These are phyloP conservation scores for Siphlonurus alternatus DNA, from an alignment of 2,888 invertebrate species.

Conservation along the genomic window DNA sequence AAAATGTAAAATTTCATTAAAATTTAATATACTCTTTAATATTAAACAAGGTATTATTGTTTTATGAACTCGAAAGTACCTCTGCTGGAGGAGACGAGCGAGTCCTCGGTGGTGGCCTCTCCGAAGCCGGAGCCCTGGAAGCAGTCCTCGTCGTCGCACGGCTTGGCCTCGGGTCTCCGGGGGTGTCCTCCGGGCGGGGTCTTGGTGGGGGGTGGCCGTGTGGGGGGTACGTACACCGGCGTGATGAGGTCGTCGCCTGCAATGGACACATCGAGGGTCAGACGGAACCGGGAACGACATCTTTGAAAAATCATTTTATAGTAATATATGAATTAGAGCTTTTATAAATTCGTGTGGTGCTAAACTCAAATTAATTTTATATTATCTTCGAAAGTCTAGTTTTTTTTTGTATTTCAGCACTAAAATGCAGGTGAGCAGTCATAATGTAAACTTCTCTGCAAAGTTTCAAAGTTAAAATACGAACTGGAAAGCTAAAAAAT, in stretches of 20 bases:
- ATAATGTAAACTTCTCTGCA: too few species aligned
- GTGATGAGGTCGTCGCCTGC: conserved; percentile 71
- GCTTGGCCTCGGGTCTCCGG: conserved; percentile 29
- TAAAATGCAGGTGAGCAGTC: too few species aligned
- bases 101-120: conserved; percentile 48
- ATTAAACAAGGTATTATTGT: neutral
- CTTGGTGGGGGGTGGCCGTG: conserved; percentile 38
- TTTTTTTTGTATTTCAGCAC: too few species aligned
- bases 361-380: neutral
- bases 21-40: too few species aligned
- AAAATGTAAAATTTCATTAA: too few species aligned
- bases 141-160: conserved; percentile 69
- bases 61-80: conserved; percentile 20
- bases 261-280: conserved; percentile 10
- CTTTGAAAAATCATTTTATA: too few species aligned
- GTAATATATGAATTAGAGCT: too few species aligned
- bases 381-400: too few species aligned
- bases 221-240: conserved; percentile 76
- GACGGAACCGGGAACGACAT: neutral
- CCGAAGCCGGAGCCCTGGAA: conserved; percentile 65
- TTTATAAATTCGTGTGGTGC: neutral
- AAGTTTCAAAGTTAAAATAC: too few species aligned
- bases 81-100: conserved; percentile 30
- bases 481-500: neutral
- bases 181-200: conserved; percentile 21